Percentiles rank a stretch among this genome's conserved stretches.
phyloP scores from a whole-genome alignment of 2,797 vertebrate genomes.

The Gouania willdenowi region DNA sequence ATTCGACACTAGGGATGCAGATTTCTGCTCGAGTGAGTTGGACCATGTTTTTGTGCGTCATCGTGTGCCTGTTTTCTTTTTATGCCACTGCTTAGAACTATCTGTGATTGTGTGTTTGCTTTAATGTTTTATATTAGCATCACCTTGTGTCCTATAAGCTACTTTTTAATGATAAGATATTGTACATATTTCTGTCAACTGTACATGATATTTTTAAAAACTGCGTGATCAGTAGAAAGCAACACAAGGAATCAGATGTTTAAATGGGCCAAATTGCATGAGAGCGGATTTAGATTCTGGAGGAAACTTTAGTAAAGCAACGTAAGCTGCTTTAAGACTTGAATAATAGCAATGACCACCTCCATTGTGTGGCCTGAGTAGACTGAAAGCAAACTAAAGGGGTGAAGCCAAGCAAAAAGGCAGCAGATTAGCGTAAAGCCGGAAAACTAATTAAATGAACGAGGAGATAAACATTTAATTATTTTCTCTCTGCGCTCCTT shows the following conservation, averaged over 20 bases:
- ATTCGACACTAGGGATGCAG: constrained; percentile 41
- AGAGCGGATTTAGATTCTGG: too few relatives aligned
- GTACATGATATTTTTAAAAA: too few relatives aligned
- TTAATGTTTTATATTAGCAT: too few relatives aligned
- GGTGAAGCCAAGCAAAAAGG: constrained; percentile 59
- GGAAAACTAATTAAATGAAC: constrained; percentile 68
- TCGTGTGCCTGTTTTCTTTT: neutral
- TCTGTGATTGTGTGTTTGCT: neutral
- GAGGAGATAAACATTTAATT: constrained; percentile 66
- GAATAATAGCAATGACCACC: constrained; percentile 30
- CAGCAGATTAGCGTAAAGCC: constrained; percentile 56
- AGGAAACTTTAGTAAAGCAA: constrained; percentile 41
- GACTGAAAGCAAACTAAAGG: constrained; percentile 46
- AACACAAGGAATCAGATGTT: too few relatives aligned
- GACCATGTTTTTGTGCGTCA: neutral
- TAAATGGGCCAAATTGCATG: too few relatives aligned
- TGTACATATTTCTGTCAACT: too few relatives aligned
- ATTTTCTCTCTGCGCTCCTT: constrained; percentile 44
- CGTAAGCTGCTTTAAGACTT: constrained; percentile 22
- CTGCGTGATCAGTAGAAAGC: too few relatives aligned
- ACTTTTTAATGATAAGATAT: too few relatives aligned
- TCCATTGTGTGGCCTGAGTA: constrained; percentile 34
- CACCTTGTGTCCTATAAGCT: too few relatives aligned
- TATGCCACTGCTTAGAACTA: neutral
- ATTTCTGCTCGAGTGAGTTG: constrained; percentile 15